Percentiles rank a stretch among this genome's conserved stretches.
Conservation (phyloP, 2,797 vertebrate genomes). For the Arnoldichthys spilopterus region DNA sequence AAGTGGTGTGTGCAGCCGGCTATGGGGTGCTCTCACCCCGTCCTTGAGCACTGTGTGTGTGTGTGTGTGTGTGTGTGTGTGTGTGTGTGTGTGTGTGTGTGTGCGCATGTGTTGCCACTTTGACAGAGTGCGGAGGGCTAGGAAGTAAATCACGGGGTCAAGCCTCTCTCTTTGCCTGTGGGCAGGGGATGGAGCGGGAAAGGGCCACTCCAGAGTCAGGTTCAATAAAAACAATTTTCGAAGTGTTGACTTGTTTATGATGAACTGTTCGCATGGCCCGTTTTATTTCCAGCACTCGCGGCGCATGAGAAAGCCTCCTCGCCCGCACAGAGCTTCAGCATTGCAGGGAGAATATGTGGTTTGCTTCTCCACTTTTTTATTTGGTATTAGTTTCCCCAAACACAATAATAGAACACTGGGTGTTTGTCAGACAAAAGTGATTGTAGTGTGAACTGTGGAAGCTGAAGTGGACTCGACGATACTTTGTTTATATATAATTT, state of each 20-base stretch:
- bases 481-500: neutral
- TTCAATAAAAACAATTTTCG: slow-evolving; percentile 59
- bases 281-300: slow-evolving; percentile 31
- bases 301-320: slow-evolving; percentile 8
- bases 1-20: slow-evolving; percentile 46
- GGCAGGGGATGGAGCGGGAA: slow-evolving; percentile 39
- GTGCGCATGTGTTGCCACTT: slow-evolving; percentile 46
- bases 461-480: neutral
- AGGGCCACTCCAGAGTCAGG: slow-evolving; percentile 1
- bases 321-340: slow-evolving; percentile 1
- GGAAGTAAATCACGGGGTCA: slow-evolving; percentile 75
- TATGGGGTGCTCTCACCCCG: slow-evolving; percentile 28
- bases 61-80: neutral
- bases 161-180: slow-evolving; percentile 50
- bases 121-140: slow-evolving; percentile 69
- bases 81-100: slow-evolving; percentile 23
- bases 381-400: slow-evolving; percentile 24
- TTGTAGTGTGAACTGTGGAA: neutral
- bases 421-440: neutral
- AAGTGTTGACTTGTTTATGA: slow-evolving; percentile 55
- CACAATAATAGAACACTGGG: neutral
- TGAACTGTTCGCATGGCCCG: slow-evolving; percentile 42
- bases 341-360: neutral
- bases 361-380: neutral
- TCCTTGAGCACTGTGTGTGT: slow-evolving; percentile 52